A percentile compares a stretch with the other conserved stretches of the same genome.
Evolutionary conservation across 1,140 invertebrate species (phyloP).

Genomic region (Ceratosolen solmsi): DNA sequence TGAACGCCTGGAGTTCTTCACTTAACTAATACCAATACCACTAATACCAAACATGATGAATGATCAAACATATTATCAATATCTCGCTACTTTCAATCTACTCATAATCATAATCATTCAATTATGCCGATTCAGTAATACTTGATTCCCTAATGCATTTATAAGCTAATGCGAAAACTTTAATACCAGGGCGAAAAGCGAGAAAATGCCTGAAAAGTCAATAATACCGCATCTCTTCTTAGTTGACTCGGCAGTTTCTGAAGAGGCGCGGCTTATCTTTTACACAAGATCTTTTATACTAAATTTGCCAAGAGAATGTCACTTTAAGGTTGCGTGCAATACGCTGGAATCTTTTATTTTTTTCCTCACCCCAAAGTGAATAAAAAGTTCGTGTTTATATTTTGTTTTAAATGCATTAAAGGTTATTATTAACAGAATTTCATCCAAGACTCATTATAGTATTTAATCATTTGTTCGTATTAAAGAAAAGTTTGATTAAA

Average conservation of each 20-base stretch:
- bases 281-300: conserved; percentile 5
- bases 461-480: no score
- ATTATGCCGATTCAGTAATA: not conserved
- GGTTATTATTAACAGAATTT: no score
- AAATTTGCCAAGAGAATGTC: not conserved
- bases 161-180: not conserved
- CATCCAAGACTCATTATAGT: no score
- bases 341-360: not conserved
- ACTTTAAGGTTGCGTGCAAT: not conserved
- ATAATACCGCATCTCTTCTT: not conserved
- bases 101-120: not conserved
- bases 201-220: not conserved
- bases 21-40: not conserved
- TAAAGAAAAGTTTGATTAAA: no score
- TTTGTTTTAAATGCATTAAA: no score
- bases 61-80: not conserved
- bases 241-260: not conserved
- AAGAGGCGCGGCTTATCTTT: conserved; percentile 28
- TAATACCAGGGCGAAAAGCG: not conserved
- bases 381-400: no score
- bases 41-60: no score
- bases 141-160: not conserved
- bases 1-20: not conserved
- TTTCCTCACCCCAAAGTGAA: no score
- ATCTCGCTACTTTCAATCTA: not conserved